Percentiles rank a stretch among this genome's conserved stretches.
Conservation (phyloP, 2,888 invertebrate species). For the Cheilosia variabilis region DNA sequence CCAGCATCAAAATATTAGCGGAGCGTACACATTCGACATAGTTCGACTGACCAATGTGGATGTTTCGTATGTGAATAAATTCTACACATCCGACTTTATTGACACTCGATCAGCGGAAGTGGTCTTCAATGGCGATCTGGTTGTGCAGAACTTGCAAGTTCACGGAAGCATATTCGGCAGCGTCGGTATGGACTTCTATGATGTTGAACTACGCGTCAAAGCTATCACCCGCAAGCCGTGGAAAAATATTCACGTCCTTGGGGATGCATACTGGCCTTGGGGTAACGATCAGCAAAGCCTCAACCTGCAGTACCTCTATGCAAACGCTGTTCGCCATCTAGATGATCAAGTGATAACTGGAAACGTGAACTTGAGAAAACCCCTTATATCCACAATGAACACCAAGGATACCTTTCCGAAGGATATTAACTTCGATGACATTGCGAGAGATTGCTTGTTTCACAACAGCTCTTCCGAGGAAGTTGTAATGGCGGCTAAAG, state of each 20-base stretch:
- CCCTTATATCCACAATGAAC: constrained; percentile 76
- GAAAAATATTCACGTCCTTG: constrained; percentile 78
- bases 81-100: constrained; percentile 76
- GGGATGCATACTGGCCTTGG: constrained; percentile 59
- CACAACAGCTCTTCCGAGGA: constrained; percentile 74
- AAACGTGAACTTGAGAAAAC: constrained; percentile 77
- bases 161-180: constrained; percentile 77
- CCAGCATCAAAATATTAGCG: constrained; percentile 78
- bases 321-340: constrained; percentile 78
- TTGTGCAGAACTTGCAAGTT: constrained; percentile 77
- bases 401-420: constrained; percentile 75
- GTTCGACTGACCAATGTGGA: constrained; percentile 78
- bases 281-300: constrained; percentile 68
- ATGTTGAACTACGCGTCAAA: constrained; percentile 50
- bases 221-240: constrained; percentile 61
- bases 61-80: constrained; percentile 77
- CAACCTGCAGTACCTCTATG: constrained; percentile 78
- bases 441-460: constrained; percentile 79
- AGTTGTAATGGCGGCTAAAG: constrained; percentile 75
- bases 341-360: constrained; percentile 79
- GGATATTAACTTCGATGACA: constrained; percentile 77
- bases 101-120: constrained; percentile 76
- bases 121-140: constrained; percentile 77
- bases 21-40: constrained; percentile 77
- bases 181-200: constrained; percentile 51